Conservation (phyloP, 2,113 vertebrate genomes). For the Catharus minimus region DNA sequence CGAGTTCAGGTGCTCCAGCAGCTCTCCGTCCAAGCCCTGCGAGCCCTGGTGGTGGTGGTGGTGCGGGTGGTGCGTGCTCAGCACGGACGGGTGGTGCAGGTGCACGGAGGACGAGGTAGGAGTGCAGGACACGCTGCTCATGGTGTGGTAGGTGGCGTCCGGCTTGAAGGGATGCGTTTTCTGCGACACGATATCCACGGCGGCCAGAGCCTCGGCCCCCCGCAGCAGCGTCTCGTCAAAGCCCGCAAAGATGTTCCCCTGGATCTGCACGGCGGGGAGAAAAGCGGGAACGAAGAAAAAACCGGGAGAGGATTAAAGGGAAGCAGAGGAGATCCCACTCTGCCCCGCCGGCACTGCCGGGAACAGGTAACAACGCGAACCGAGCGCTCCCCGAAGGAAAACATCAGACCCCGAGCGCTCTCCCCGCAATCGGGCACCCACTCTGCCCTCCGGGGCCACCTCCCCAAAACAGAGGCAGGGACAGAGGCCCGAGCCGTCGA, state of each 20-base stretch:
- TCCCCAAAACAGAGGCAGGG: not conserved
- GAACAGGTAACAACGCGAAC: not conserved
- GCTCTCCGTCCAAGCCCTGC: constrained; percentile 86
- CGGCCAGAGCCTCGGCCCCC: constrained; percentile 89
- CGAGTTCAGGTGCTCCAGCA: constrained; percentile 88
- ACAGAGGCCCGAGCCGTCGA: not conserved
- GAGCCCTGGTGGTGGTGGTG: constrained; percentile 84
- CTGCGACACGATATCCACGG: constrained; percentile 90
- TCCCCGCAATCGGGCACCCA: fast-evolving
- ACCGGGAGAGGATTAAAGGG: not conserved
- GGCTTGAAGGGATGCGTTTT: constrained; percentile 93
- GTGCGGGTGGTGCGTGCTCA: constrained; percentile 80
- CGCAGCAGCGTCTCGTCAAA: constrained; percentile 91
- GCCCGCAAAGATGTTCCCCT: constrained; percentile 92
- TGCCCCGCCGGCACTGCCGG: not conserved
- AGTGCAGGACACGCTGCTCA: constrained; percentile 91
- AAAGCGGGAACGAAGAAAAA: not conserved
- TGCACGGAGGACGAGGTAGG: constrained; percentile 87
- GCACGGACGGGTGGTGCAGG: constrained; percentile 89
- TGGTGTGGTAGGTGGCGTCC: constrained; percentile 94
- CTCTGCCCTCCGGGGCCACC: not conserved
- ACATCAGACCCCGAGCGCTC: no score
- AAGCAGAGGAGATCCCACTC: not conserved
- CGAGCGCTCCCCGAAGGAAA: no score
- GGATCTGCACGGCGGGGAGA: constrained; percentile 70